Evolutionary conservation across 2,797 vertebrate genomes (phyloP).

Genomic region (Parauchenoglanis punctatus): DNA sequence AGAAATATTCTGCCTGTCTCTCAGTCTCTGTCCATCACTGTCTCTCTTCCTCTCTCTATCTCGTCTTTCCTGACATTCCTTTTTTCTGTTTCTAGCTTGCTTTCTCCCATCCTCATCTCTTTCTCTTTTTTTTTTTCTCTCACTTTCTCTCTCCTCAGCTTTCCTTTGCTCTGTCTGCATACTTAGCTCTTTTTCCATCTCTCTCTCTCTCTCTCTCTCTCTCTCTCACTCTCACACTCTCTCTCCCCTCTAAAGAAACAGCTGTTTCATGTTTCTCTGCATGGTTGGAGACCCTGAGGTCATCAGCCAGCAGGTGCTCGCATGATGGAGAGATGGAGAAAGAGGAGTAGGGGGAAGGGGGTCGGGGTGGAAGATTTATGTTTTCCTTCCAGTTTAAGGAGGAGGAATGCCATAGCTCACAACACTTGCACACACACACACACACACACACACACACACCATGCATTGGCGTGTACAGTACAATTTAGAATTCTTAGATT

Average conservation of each 20-base stretch:
- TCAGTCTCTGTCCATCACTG: not conserved
- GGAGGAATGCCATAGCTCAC: constrained; percentile 38
- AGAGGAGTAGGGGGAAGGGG: constrained; percentile 18
- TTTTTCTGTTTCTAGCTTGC: too few relatives aligned
- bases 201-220: not conserved
- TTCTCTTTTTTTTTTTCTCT: not conserved
- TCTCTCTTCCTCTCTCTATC: not conserved
- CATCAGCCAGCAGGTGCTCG: constrained; percentile 76
- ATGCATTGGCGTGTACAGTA: not conserved
- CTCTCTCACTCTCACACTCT: not conserved
- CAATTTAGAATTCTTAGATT: not conserved
- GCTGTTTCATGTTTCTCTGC: constrained; percentile 77
- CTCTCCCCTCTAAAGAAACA: constrained; percentile 70
- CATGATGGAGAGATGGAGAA: constrained; percentile 50
- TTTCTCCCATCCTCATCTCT: not conserved
- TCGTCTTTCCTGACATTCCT: not conserved
- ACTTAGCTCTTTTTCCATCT: not conserved
- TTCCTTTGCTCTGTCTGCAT: not conserved
- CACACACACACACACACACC: constrained; percentile 13
- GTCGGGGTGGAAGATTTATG: constrained; percentile 45
- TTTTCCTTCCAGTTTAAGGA: constrained; percentile 65
- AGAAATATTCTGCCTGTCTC: not conserved
- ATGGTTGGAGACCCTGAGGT: constrained; percentile 76
- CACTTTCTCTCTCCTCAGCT: not conserved
- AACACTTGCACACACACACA: not conserved